phyloP scores from a whole-genome alignment of 1,140 invertebrate genomes.

The Magallana ariakensis region DNA sequence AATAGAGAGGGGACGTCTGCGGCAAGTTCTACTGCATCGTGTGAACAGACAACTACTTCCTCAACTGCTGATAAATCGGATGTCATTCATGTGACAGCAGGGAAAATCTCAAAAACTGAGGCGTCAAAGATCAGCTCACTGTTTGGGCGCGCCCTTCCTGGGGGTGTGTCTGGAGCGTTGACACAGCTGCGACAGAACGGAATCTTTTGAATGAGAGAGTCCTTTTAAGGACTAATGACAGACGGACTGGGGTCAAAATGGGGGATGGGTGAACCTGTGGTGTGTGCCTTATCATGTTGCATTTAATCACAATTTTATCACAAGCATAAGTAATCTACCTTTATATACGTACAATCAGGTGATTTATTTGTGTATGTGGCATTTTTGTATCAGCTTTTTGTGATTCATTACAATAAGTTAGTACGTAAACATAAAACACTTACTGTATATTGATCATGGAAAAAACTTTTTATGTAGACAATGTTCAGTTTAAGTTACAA shows the following conservation, averaged over 20 bases:
- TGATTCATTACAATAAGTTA: not conserved
- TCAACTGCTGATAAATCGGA: constrained; percentile 41
- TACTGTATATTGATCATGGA: not conserved
- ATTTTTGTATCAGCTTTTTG: constrained; percentile 29
- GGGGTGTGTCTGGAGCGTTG: constrained; percentile 71
- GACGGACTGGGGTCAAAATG: not conserved
- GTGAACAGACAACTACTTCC: not conserved
- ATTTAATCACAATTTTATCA: not conserved
- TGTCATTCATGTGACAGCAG: not conserved
- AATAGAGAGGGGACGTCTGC: not conserved
- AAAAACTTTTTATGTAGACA: not conserved
- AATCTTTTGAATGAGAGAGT: constrained; percentile 16
- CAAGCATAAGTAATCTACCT: not conserved
- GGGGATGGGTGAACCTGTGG: not conserved
- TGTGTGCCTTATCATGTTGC: constrained; percentile 27
- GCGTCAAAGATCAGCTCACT: constrained; percentile 48
- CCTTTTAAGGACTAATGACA: not conserved
- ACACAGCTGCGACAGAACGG: constrained; percentile 60
- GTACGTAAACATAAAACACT: not conserved
- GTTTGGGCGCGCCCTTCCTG: constrained; percentile 52
- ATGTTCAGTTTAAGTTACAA: not conserved
- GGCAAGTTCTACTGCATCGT: constrained; percentile 75
- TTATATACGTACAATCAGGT: not conserved
- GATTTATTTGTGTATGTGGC: not conserved
- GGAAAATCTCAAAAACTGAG: not conserved